Evolutionary conservation across 2,797 vertebrate genomes (phyloP).

Genomic region (Atherinosoma microstoma): DNA sequence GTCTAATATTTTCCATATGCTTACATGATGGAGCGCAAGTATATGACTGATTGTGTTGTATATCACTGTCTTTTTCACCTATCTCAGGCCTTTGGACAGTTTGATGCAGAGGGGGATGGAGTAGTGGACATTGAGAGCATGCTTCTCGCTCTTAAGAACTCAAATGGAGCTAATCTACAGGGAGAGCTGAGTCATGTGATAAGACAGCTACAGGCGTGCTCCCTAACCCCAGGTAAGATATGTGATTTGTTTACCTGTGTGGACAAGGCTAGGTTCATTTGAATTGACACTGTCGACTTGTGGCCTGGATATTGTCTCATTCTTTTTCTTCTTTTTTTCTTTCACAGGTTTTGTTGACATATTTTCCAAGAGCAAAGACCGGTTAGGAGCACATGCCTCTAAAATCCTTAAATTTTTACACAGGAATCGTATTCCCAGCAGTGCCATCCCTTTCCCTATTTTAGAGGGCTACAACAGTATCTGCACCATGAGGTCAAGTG

Average conservation of each 20-base stretch:
- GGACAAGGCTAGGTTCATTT: constrained; percentile 12
- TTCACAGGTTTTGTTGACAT: constrained; percentile 94
- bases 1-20: background rate
- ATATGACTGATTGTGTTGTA: constrained; percentile 7
- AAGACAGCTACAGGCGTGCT: constrained; percentile 96
- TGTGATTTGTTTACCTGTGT: constrained; percentile 28
- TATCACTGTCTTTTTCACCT: constrained; percentile 24
- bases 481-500: constrained; percentile 93
- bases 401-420: constrained; percentile 95
- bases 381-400: constrained; percentile 88
- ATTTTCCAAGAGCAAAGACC: constrained; percentile 94
- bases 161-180: constrained; percentile 94
- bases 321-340: background rate
- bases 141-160: constrained; percentile 93
- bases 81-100: constrained; percentile 93
- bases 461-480: constrained; percentile 96
- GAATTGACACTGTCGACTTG: background rate
- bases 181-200: constrained; percentile 96
- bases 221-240: constrained; percentile 92
- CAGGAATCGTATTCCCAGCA: constrained; percentile 93
- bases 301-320: background rate
- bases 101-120: constrained; percentile 95
- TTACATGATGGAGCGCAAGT: background rate
- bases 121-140: constrained; percentile 95
- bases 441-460: constrained; percentile 91